Base-by-base conservation (phyloP, 1,140 invertebrate species). In the Bombus haemorrhoidalis region DNA sequence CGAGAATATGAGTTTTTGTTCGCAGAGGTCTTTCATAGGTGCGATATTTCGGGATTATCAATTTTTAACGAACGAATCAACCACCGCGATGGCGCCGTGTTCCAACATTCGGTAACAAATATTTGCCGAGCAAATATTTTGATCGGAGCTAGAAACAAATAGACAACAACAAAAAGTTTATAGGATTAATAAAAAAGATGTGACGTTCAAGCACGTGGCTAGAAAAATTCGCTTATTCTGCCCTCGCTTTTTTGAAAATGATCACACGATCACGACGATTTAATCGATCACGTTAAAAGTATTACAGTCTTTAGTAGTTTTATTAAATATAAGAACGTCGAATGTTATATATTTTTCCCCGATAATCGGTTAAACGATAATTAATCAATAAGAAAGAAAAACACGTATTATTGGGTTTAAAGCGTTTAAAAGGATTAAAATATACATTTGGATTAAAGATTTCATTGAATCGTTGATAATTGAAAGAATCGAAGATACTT, bases 101-200 rank as follows among this genome's bases (percentile, higher is more conserved):
- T 68, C 47, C 25, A 22, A 80, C 37, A 12, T 53, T 25, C 41
- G 13, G n/a, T 9, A 25, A 3, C 41, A 69, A 80, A 80, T 80
- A 69, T 69, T 80, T 80, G 3, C 43, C 64, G 5, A 22, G 32
- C 22, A n/a, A 47, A 80, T 68, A 80, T 47, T 47, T 64, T n/a
- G 64, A 47, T 53, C 47, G 25, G 13, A 47, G 6, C 18, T 6
- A 53, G 18, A 22, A 69, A 22, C 37, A 64, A 53, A 73, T 12
- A 32, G 28, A 9, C 0, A 73, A 22, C 2, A 5, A 18, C 2
- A 8, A 2, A 25, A 4, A 18, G 2, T 72, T 73, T 74, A 12
- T 74, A 15, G 41, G n/a, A 41, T 74, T 74, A n/a, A 2, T 9
- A 6, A 47, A 43, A 47, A 47, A n/a, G n/a, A 12, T 2, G 28